Evolutionary conservation across 1,140 invertebrate species (phyloP), one percentile per base, ranked within the genome.

Genomic region (Bombus turneri): DNA sequence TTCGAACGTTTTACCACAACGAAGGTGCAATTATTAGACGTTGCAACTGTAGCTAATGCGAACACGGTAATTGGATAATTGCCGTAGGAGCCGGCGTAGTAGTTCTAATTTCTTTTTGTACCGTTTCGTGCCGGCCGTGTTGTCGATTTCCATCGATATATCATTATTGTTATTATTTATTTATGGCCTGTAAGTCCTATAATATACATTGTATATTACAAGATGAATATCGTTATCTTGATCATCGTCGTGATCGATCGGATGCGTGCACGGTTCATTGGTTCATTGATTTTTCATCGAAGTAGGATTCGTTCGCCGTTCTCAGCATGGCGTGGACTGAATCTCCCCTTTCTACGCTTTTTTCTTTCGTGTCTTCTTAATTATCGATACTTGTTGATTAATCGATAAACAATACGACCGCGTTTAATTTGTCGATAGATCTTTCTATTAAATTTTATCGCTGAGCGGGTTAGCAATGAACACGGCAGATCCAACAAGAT

Each of bases 51-150:
- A 87, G 82, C 81, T 88, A 92, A 91, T 88, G 75, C 78, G 76
- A 87, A 83, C 76, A 73, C 77, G 80, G 85, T 94, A 94, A 93
- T 93, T 93, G 92, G 91, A 93, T 93, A 94, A 94, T 93, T 93
- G 87, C 81, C 43, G 53, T 57, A 22, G 34, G n/a, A 37, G 37
- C 57, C 37, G 37, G 31, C 43, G 39, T 43, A 39, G 37, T 6
- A 47, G 28, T 74, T 57, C n/a, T 75, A 66, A 18, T 31, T 66
- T 66, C 15, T 85, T 84, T 25, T 39, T 47, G 13, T 68, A 59
- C 31, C 53, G 53, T 80, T 66, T 82, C 77, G 57, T 68, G 75
- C 41, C 25, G 39, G 18, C 39, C 77, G 18, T 37, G 43, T 5
- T 47, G n/a, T 71, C 76, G 71, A 78, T 78, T 79, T 74, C 18